phyloP scores from a whole-genome alignment of 2,113 vertebrate species.

The Corythaeola cristata region DNA sequence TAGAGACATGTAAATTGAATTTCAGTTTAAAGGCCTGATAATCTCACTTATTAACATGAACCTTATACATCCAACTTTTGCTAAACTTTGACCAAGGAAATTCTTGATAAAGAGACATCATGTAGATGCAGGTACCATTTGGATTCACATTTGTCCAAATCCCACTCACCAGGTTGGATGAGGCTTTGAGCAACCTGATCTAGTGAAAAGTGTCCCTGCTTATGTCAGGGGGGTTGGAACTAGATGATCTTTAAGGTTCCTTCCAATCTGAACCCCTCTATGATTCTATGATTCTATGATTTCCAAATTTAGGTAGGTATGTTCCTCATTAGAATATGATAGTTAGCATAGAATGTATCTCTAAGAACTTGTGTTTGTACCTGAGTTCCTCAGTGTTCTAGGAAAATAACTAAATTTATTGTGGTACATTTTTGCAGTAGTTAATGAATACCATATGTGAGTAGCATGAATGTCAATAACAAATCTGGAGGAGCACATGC shows the following conservation, averaged over 20 bases:
- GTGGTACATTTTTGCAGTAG: background rate
- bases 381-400: background rate
- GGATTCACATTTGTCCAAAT: background rate
- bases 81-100: background rate
- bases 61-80: background rate
- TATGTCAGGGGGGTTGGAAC: too few species aligned
- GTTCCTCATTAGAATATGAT: background rate
- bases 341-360: background rate
- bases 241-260: too few species aligned
- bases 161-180: too few species aligned
- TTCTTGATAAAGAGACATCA: background rate
- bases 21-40: background rate
- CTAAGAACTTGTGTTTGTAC: background rate
- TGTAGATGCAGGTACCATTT: background rate
- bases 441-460: slow-evolving; percentile 53
- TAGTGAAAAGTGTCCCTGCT: too few species aligned
- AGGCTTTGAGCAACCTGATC: too few species aligned
- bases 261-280: too few species aligned
- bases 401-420: background rate
- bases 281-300: background rate
- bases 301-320: background rate
- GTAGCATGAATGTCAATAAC: background rate
- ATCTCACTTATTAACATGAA: background rate
- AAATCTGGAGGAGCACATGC: background rate
- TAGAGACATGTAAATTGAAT: background rate